phyloP scores from a whole-genome alignment of 1,140 invertebrate genomes.

The Portunus trituberculatus region DNA sequence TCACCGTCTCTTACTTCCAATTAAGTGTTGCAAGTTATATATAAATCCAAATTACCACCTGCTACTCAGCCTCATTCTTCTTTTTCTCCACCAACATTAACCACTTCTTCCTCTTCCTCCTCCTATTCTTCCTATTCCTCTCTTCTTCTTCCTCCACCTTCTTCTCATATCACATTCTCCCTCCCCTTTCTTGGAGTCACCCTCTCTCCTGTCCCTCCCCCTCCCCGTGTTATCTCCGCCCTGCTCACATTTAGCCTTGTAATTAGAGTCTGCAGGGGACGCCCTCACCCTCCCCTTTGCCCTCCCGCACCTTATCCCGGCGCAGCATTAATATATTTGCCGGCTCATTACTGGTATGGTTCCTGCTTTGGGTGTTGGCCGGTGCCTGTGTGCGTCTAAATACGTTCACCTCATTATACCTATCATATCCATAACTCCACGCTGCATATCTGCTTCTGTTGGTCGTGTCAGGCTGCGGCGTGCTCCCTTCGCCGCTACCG shows the following conservation, averaged over 20 bases:
- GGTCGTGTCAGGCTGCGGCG: background rate
- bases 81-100: background rate
- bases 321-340: background rate
- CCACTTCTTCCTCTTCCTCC: background rate
- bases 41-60: background rate
- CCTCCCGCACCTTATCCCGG: conserved; percentile 16
- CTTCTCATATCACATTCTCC: background rate
- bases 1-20: background rate
- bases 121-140: background rate
- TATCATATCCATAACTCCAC: conserved; percentile 10
- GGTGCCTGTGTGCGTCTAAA: background rate
- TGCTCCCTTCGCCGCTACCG: too few species aligned
- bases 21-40: background rate
- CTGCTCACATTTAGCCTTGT: background rate
- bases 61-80: background rate
- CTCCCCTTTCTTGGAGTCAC: background rate
- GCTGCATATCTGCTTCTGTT: background rate
- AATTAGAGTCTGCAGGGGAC: background rate
- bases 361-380: background rate
- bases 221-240: background rate
- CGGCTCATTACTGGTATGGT: background rate
- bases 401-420: background rate
- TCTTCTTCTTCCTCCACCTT: background rate
- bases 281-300: background rate
- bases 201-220: background rate